Conservation (phyloP, 2,888 invertebrate genomes). For the Acleris laterana region DNA sequence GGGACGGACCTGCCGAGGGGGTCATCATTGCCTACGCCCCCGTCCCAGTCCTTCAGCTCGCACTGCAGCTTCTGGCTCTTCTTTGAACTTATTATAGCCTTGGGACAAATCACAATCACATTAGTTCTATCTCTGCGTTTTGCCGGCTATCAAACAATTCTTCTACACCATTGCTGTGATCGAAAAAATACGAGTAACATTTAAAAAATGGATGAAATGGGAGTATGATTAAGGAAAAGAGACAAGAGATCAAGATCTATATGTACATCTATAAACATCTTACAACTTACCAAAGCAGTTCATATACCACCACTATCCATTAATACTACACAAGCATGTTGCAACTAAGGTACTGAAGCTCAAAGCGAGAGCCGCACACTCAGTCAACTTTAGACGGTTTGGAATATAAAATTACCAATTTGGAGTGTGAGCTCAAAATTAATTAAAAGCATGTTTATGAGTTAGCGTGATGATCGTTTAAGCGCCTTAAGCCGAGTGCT, state of each 20-base stretch:
- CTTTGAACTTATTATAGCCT: constrained; percentile 91
- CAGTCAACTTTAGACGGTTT: not conserved
- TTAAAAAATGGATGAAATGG: no score
- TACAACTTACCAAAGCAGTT: constrained; percentile 19
- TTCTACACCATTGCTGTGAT: no score
- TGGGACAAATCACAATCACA: constrained; percentile 71
- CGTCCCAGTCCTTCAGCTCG: constrained; percentile 94
- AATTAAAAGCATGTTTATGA: constrained; percentile 29
- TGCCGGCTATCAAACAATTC: no score
- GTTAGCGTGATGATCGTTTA: constrained; percentile 7
- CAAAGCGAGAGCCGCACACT: constrained; percentile 17
- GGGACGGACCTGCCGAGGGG: constrained; percentile 91
- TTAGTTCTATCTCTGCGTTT: constrained; percentile 38
- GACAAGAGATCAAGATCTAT: not conserved
- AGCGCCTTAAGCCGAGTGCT: constrained; percentile 20
- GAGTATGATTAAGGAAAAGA: not conserved
- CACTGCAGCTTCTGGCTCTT: constrained; percentile 90
- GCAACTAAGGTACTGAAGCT: constrained; percentile 25
- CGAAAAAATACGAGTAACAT: no score
- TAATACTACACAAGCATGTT: constrained; percentile 18
- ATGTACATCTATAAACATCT: not conserved
- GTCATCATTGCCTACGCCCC: constrained; percentile 92
- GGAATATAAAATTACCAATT: not conserved
- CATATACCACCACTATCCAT: constrained; percentile 5
- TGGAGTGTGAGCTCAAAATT: constrained; percentile 11